phyloP scores from a whole-genome alignment of 2,113 vertebrate genomes.

The Glareola pratincola region DNA sequence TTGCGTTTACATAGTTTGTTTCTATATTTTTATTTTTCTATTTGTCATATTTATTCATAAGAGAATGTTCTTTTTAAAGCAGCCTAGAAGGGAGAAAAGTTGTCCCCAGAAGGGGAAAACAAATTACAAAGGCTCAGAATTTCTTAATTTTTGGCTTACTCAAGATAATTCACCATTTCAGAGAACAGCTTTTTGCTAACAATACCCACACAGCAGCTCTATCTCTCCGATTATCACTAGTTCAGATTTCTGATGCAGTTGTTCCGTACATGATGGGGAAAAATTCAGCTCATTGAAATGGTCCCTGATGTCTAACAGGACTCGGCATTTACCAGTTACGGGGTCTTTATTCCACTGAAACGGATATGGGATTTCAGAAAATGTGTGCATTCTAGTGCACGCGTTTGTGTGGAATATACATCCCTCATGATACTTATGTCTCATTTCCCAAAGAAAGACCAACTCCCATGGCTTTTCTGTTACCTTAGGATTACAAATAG shows the following conservation, averaged over 20 bases:
- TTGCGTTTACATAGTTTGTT: conserved; percentile 68
- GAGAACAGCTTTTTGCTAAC: neutral
- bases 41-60: conserved; percentile 67
- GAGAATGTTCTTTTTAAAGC: conserved; percentile 43
- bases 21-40: conserved; percentile 55
- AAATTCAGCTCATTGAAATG: neutral
- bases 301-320: neutral
- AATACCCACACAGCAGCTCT: neutral
- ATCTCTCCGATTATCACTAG: neutral
- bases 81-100: conserved; percentile 3
- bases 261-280: neutral
- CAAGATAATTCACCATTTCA: neutral
- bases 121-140: conserved; percentile 18
- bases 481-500: neutral
- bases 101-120: conserved; percentile 13
- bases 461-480: neutral
- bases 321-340: neutral
- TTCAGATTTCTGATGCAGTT: neutral
- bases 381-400: neutral
- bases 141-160: neutral
- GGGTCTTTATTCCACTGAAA: neutral
- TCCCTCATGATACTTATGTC: neutral
- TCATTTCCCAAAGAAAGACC: neutral
- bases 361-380: neutral
- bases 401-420: neutral